These are phyloP conservation scores for Steinernema khuongi DNA, from an alignment of 1,140 invertebrate genomes.

Conservation along the genomic window DNA sequence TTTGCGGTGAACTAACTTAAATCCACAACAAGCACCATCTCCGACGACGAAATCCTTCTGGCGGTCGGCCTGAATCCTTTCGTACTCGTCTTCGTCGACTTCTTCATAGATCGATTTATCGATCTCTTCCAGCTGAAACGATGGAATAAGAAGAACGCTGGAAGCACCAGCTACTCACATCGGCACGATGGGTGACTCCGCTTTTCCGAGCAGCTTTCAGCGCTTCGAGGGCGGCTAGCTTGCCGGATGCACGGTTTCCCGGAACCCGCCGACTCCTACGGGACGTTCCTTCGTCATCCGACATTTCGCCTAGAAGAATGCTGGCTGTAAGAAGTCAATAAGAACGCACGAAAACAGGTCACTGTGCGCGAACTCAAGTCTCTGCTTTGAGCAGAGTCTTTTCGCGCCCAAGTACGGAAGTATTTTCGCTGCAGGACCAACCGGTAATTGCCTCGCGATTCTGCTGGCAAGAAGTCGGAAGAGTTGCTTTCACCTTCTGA, in stretches of 20 bases:
- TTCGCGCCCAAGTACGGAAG: no score
- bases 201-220: background rate
- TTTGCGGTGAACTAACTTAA: no score
- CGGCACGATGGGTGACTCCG: background rate
- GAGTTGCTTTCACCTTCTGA: no score
- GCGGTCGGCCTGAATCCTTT: conserved; percentile 27
- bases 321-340: no score
- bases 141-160: background rate
- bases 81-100: conserved; percentile 36
- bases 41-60: conserved; percentile 33
- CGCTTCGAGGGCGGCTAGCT: background rate
- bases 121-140: background rate
- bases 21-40: conserved; percentile 23
- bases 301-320: background rate
- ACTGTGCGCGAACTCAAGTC: no score
- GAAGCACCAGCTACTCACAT: background rate
- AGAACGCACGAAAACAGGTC: no score
- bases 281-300: background rate
- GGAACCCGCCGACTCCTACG: background rate
- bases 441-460: no score
- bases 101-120: conserved; percentile 25
- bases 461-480: no score
- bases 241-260: background rate
- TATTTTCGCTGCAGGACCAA: no score
- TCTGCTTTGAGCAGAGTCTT: no score